Evolutionary conservation across 2,113 vertebrate species (phyloP).

Genomic region (Chionis minor): DNA sequence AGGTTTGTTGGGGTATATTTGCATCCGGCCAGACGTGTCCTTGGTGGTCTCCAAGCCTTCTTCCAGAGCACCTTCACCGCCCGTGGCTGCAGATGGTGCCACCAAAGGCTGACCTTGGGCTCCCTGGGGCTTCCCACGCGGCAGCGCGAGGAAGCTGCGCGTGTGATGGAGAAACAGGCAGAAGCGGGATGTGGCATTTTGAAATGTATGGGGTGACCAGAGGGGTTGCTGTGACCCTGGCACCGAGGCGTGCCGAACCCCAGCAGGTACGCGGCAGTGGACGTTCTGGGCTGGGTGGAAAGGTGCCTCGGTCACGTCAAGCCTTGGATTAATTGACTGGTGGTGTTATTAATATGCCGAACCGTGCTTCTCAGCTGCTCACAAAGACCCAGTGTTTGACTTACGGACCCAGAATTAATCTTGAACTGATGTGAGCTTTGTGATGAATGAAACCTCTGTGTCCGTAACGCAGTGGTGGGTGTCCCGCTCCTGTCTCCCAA

Average conservation of each 20-base stretch:
- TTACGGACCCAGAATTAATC: background rate
- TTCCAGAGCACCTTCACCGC: background rate
- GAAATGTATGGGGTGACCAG: background rate
- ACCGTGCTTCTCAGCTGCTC: background rate
- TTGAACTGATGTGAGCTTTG: background rate
- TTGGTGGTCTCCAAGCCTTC: background rate
- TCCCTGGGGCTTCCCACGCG: fast-evolving
- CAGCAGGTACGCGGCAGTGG: fast-evolving
- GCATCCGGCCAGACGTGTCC: background rate
- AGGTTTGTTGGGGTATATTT: background rate
- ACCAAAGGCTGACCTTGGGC: background rate
- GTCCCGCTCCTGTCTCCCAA: background rate
- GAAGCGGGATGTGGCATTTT: background rate
- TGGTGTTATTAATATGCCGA: background rate
- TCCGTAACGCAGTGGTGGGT: fast-evolving
- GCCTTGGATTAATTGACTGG: background rate
- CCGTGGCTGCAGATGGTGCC: background rate
- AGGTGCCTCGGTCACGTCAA: background rate
- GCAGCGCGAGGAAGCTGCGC: too few relatives aligned
- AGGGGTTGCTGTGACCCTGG: background rate
- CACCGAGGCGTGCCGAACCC: fast-evolving
- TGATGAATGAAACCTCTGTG: conserved; percentile 1
- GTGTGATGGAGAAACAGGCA: fast-evolving
- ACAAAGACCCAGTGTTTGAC: background rate
- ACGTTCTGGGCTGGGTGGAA: background rate